Evolutionary conservation across 2,888 invertebrate genomes (phyloP).

Genomic region (Eilema griseolum): DNA sequence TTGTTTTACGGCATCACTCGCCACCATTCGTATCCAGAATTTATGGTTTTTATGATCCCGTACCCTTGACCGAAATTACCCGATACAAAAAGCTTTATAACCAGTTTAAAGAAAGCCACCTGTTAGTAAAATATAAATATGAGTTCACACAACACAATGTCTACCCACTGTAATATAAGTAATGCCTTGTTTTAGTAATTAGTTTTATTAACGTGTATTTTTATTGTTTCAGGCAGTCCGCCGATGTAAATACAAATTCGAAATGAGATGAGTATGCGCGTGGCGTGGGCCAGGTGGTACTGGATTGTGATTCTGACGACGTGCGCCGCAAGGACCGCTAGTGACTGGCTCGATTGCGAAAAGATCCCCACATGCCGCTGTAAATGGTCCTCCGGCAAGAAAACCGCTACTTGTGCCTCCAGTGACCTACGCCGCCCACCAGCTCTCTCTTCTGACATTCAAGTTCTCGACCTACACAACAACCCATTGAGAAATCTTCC

Average conservation of each 20-base stretch:
- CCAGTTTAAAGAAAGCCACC: conserved; percentile 57
- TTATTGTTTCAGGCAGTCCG: conserved; percentile 83
- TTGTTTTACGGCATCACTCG: conserved; percentile 42
- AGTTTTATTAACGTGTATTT: conserved; percentile 65
- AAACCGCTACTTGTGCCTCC: conserved; percentile 94
- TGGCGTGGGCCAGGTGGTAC: conserved; percentile 86
- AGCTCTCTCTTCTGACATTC: conserved; percentile 83
- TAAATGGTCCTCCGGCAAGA: conserved; percentile 97
- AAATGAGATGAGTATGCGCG: conserved; percentile 87
- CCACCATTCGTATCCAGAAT: conserved; percentile 35
- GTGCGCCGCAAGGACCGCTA: conserved; percentile 83
- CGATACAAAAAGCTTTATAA: conserved; percentile 56
- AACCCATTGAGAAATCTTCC: conserved; percentile 92
- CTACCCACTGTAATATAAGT: conserved; percentile 54
- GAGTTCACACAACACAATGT: conserved; percentile 52
- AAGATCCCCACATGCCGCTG: conserved; percentile 94
- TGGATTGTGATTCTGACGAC: conserved; percentile 84
- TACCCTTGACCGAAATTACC: conserved; percentile 62
- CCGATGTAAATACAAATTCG: conserved; percentile 83
- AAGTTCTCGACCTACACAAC: conserved; percentile 93
- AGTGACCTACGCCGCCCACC: conserved; percentile 94
- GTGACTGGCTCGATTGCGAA: conserved; percentile 96
- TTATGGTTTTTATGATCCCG: conserved; percentile 49
- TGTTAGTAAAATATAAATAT: conserved; percentile 63
- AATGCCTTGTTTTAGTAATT: conserved; percentile 66